These are phyloP conservation scores for Cephalopterus ornatus DNA, from an alignment of 2,113 vertebrate species.

Conservation along the genomic window DNA sequence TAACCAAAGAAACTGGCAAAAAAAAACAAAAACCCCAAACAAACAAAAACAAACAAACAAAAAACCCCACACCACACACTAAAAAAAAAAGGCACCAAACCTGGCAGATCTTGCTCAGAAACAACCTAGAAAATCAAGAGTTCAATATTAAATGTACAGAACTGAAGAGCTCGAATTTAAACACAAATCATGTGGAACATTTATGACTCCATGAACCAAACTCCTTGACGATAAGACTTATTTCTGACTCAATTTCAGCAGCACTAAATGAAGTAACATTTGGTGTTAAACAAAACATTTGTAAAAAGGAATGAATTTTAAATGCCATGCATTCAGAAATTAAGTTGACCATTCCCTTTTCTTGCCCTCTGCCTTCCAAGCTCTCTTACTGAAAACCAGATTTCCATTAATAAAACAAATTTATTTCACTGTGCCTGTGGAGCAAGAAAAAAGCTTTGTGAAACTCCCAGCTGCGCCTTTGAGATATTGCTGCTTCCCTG, in stretches of 20 bases:
- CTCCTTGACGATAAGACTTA: not conserved
- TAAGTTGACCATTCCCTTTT: not conserved
- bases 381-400: not conserved
- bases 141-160: not conserved
- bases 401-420: conserved; percentile 16
- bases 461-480: not conserved
- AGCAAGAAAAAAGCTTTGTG: not conserved
- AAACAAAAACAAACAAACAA: not conserved
- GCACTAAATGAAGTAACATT: not conserved
- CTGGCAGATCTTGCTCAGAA: not conserved
- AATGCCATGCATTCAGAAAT: not conserved
- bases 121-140: not conserved
- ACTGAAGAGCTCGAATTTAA: not conserved
- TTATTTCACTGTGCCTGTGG: not conserved
- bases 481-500: not conserved
- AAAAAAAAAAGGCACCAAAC: not conserved
- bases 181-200: not conserved
- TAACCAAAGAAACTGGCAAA: not conserved
- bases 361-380: not conserved
- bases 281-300: not conserved
- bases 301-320: not conserved
- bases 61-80: too few species aligned
- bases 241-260: not conserved
- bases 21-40: too few species aligned
- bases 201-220: not conserved